Conservation (phyloP, 2,797 vertebrate genomes). For the Neosilurus mollespiculum region DNA sequence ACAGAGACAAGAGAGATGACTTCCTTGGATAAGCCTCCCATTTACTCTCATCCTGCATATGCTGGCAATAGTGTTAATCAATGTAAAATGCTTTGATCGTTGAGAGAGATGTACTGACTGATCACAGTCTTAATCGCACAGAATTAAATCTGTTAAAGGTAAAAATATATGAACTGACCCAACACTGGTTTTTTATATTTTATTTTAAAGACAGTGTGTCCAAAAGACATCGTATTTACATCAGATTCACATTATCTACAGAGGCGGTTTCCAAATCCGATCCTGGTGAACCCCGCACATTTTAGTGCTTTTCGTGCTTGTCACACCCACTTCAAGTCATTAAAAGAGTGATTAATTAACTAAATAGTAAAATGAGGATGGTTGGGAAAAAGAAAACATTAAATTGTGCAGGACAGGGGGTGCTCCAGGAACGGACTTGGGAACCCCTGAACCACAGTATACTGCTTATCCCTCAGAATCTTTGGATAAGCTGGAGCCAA, state of each 20-base stretch:
- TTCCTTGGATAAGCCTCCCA: background rate
- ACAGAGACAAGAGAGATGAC: background rate
- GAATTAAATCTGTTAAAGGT: constrained; percentile 49
- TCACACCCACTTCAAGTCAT: too few relatives aligned
- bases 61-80: constrained; percentile 58
- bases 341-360: too few relatives aligned
- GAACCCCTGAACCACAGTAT: too few relatives aligned
- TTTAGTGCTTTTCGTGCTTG: too few relatives aligned
- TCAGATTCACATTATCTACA: background rate
- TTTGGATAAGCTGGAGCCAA: too few relatives aligned
- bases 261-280: too few relatives aligned
- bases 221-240: background rate
- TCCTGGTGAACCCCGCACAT: too few relatives aligned
- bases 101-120: constrained; percentile 60
- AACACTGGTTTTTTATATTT: background rate
- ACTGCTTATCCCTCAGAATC: too few relatives aligned
- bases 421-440: too few relatives aligned
- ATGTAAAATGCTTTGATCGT: constrained; percentile 56
- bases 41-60: constrained; percentile 28
- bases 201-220: background rate
- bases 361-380: too few relatives aligned
- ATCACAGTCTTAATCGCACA: constrained; percentile 44
- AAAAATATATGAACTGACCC: constrained; percentile 31
- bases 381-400: too few relatives aligned
- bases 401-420: too few relatives aligned